A percentile compares a stretch with the other conserved stretches of the same genome.
These are phyloP conservation scores for Tetrao urogallus DNA, from an alignment of 2,113 vertebrate genomes.

Conservation along the genomic window DNA sequence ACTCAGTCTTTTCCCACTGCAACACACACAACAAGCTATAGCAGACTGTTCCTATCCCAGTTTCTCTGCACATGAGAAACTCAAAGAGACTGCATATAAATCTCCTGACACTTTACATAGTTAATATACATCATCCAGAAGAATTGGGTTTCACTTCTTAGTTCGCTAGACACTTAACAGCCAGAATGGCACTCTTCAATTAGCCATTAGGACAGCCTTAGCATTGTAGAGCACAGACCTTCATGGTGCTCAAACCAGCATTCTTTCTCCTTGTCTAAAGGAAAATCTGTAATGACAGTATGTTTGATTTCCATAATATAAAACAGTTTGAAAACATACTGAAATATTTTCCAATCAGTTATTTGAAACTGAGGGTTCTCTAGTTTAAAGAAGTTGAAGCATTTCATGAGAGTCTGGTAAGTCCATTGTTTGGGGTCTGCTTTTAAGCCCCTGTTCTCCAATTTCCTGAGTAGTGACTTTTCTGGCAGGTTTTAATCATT, in stretches of 20 bases:
- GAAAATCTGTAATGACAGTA: slow-evolving; percentile 24
- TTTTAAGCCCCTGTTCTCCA: slow-evolving; percentile 57
- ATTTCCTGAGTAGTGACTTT: slow-evolving; percentile 47
- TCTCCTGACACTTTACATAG: not conserved
- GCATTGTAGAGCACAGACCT: not conserved
- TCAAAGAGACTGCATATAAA: not conserved
- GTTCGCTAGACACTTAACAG: not conserved
- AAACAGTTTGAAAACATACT: slow-evolving; percentile 36
- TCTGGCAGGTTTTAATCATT: slow-evolving; percentile 50
- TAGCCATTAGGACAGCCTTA: not conserved
- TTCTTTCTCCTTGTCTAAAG: not conserved
- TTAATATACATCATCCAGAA: not conserved
- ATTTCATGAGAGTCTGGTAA: slow-evolving; percentile 22
- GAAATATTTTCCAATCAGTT: slow-evolving; percentile 51
- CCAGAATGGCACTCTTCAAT: not conserved
- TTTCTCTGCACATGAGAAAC: not conserved
- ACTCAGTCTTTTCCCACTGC: not conserved
- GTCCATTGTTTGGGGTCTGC: slow-evolving; percentile 29
- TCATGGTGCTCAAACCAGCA: not conserved
- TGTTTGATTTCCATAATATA: slow-evolving; percentile 59
- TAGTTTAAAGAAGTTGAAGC: accelerated
- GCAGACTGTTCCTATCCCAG: not conserved
- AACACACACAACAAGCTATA: not conserved
- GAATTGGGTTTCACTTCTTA: not conserved
- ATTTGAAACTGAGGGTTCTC: slow-evolving; percentile 10